These are phyloP conservation scores for Tenebrosternarchus preto DNA, from an alignment of 2,113 vertebrate genomes.

Conservation along the genomic window DNA sequence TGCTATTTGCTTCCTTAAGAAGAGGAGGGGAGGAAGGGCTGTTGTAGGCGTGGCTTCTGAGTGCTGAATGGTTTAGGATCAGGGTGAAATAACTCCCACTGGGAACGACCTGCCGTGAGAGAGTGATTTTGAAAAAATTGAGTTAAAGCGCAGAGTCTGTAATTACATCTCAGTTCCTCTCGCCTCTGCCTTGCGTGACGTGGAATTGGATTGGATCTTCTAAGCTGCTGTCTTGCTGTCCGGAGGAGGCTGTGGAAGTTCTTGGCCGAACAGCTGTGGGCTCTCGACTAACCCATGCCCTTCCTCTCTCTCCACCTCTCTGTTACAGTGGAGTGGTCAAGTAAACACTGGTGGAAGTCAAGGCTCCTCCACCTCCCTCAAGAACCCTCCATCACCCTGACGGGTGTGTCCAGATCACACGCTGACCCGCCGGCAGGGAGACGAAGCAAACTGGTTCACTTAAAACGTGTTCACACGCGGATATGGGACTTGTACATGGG, in stretches of 20 bases:
- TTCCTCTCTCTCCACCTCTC: neutral
- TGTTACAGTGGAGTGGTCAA: slow-evolving; percentile 52
- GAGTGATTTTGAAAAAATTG: neutral
- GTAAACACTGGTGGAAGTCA: slow-evolving; percentile 45
- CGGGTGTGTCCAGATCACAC: neutral
- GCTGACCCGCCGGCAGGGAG: no score
- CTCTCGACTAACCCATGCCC: slow-evolving; percentile 24
- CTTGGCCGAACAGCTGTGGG: neutral
- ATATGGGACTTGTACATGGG: slow-evolving; percentile 24
- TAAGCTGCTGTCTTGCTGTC: neutral
- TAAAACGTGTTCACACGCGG: slow-evolving; percentile 27
- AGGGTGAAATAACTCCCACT: slow-evolving; percentile 22
- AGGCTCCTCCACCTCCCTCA: slow-evolving; percentile 55
- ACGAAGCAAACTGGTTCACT: slow-evolving; percentile 29
- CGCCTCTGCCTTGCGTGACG: neutral
- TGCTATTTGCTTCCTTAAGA: neutral
- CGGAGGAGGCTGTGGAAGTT: neutral
- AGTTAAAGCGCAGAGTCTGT: neutral
- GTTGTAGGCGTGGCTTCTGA: neutral
- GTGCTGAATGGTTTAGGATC: slow-evolving; percentile 1
- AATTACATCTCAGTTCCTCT: neutral
- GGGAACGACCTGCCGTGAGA: neutral
- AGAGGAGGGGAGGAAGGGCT: neutral
- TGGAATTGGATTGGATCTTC: neutral
- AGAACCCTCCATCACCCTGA: slow-evolving; percentile 55